phyloP scores from a whole-genome alignment of 2,888 invertebrate species.

The Drosophila planitibia region DNA sequence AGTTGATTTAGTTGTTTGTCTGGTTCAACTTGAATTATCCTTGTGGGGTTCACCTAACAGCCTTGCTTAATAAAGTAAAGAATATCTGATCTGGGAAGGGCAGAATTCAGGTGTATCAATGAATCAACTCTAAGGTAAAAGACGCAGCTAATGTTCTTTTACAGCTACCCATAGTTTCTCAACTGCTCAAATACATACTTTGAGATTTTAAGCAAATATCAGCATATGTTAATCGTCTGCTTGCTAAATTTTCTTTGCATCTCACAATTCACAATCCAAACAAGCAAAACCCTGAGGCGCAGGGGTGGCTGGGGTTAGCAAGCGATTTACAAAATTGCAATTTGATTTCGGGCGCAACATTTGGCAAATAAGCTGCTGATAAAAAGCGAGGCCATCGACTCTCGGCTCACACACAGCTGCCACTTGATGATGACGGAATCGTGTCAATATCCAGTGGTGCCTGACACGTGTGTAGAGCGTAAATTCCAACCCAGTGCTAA shows the following conservation, averaged over 20 bases:
- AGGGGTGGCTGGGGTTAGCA: neutral
- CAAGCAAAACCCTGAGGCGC: too few relatives aligned
- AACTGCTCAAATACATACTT: neutral
- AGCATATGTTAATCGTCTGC: neutral
- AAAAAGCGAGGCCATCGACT: slow-evolving; percentile 14
- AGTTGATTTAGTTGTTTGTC: slow-evolving; percentile 43
- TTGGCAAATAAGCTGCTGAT: slow-evolving; percentile 38
- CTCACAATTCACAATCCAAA: neutral
- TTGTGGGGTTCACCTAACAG: neutral
- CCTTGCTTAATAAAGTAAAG: neutral
- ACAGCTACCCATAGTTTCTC: neutral
- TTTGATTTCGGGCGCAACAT: slow-evolving; percentile 42
- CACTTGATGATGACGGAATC: slow-evolving; percentile 73
- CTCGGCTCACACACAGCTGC: slow-evolving; percentile 20
- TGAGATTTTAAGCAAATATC: neutral
- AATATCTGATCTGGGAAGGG: neutral
- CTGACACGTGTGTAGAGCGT: slow-evolving; percentile 64
- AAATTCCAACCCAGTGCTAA: slow-evolving; percentile 69
- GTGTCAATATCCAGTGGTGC: slow-evolving; percentile 67
- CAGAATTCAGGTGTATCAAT: neutral
- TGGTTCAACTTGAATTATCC: slow-evolving; percentile 11
- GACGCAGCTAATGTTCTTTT: neutral
- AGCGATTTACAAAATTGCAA: slow-evolving; percentile 33
- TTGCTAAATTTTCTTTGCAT: neutral
- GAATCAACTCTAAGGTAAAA: neutral